Conservation (phyloP, 1,140 invertebrate genomes). For the Drosophila navojoa region DNA sequence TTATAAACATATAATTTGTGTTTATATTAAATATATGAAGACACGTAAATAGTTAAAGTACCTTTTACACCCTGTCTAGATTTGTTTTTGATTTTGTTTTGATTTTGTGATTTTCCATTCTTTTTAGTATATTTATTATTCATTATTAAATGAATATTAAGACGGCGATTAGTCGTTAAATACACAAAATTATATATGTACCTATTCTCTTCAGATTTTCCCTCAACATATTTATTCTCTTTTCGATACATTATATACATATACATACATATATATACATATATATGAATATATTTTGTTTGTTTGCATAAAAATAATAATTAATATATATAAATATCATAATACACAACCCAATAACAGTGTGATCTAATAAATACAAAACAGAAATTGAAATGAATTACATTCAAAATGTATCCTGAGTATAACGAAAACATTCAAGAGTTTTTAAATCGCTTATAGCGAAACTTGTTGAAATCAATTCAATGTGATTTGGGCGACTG, state of each 20-base stretch:
- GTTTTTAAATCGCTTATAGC: slow-evolving; percentile 8
- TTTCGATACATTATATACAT: too few species aligned
- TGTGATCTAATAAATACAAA: slow-evolving; percentile 32
- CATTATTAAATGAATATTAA: slow-evolving; percentile 9
- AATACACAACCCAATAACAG: slow-evolving; percentile 13
- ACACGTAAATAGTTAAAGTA: slow-evolving; percentile 61
- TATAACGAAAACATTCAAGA: slow-evolving; percentile 3
- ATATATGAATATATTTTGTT: too few species aligned
- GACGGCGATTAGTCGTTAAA: too few species aligned
- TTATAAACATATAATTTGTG: slow-evolving; percentile 5
- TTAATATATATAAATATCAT: slow-evolving; percentile 14
- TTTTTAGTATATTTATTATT: neutral
- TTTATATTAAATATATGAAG: slow-evolving; percentile 47
- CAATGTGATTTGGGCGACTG: slow-evolving; percentile 25
- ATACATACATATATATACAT: too few species aligned
- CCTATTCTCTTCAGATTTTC: too few species aligned
- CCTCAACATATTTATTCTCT: too few species aligned
- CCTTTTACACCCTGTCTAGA: slow-evolving; percentile 27
- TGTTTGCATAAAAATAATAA: slow-evolving; percentile 14
- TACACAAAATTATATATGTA: too few species aligned
- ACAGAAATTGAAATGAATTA: slow-evolving; percentile 41
- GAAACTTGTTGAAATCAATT: slow-evolving; percentile 1
- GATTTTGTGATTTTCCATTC: neutral
- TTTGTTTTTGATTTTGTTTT: too few species aligned
- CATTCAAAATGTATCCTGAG: slow-evolving; percentile 29